Conservation (phyloP, 2,888 invertebrate genomes). For the Microplitis manilae region DNA sequence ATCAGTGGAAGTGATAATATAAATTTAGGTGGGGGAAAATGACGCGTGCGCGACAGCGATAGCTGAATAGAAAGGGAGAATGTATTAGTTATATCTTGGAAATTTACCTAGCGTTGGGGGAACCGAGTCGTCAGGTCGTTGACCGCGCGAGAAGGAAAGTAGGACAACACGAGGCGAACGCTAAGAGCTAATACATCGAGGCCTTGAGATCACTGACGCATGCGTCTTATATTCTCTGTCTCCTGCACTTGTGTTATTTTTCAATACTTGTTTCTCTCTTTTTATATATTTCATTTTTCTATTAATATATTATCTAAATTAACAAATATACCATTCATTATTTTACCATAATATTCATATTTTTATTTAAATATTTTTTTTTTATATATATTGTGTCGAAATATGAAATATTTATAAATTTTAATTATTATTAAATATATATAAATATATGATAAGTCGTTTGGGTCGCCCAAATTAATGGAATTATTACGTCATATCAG, state of each 20-base stretch:
- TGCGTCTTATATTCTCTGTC: slow-evolving; percentile 55
- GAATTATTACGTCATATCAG: neutral
- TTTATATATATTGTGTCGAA: neutral
- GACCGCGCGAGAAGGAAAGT: slow-evolving; percentile 70
- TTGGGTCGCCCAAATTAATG: neutral
- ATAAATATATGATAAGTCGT: neutral
- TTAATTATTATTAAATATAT: neutral
- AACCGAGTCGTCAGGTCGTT: slow-evolving; percentile 62
- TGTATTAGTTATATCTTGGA: slow-evolving; percentile 63
- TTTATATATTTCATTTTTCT: slow-evolving; percentile 25
- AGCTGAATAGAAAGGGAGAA: slow-evolving; percentile 1
- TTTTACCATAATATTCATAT: neutral
- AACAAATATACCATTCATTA: neutral
- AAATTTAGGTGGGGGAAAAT: slow-evolving; percentile 30
- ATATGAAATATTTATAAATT: neutral
- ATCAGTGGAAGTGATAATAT: slow-evolving; percentile 1
- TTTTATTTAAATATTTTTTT: neutral
- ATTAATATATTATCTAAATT: slow-evolving; percentile 16
- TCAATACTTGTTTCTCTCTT: slow-evolving; percentile 43
- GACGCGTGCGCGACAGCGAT: slow-evolving; percentile 33
- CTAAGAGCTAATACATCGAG: slow-evolving; percentile 67
- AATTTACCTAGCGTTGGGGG: slow-evolving; percentile 62
- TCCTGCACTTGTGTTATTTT: slow-evolving; percentile 32
- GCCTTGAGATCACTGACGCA: slow-evolving; percentile 70
- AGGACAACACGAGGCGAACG: slow-evolving; percentile 67